Conservation (phyloP, 2,797 vertebrate genomes). For the Galago senegalensis region DNA sequence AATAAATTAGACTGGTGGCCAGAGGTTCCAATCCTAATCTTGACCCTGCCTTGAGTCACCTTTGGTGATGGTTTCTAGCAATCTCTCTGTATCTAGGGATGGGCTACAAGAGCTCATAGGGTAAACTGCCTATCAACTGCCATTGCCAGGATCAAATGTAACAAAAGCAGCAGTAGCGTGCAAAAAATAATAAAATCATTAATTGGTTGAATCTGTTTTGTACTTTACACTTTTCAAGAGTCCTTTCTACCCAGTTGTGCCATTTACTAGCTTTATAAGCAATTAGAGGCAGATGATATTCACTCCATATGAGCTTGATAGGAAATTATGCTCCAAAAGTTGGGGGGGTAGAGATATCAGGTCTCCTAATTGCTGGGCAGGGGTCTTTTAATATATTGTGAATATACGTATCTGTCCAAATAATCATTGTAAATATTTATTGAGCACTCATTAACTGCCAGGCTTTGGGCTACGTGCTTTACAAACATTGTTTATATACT, state of each 20-base stretch:
- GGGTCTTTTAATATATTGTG: neutral
- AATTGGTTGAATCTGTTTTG: neutral
- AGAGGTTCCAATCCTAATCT: neutral
- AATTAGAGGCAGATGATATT: neutral
- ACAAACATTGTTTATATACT: neutral
- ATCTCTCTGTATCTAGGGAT: neutral
- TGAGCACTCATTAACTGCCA: constrained; percentile 27
- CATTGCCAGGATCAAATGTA: neutral
- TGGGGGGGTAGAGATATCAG: neutral
- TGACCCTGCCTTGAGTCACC: neutral
- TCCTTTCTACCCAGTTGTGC: neutral
- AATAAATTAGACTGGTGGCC: neutral
- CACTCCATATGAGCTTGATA: neutral
- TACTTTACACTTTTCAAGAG: neutral
- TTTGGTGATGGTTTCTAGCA: neutral
- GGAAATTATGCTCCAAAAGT: neutral
- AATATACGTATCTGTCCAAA: neutral
- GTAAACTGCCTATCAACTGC: neutral
- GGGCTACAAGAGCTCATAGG: neutral
- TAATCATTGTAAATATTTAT: neutral
- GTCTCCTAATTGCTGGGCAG: neutral
- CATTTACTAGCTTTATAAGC: neutral
- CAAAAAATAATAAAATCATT: neutral
- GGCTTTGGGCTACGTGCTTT: constrained; percentile 5
- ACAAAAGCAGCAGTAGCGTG: neutral